phyloP scores from a whole-genome alignment of 37 sponge, comb jelly and placozoan genomes.

The Ephydatia muelleri region DNA sequence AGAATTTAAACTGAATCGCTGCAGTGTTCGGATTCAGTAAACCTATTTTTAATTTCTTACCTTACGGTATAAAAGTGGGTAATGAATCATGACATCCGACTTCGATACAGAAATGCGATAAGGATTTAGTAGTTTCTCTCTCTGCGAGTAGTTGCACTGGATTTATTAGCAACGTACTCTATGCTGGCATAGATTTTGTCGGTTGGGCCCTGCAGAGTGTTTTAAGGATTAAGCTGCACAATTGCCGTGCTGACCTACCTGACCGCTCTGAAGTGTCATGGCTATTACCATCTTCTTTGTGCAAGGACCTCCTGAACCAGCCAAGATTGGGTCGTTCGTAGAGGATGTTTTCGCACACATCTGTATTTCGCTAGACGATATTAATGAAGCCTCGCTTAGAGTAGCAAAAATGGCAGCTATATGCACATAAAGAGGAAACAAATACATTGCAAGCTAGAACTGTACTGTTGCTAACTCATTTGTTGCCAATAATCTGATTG shows the following conservation, averaged over 20 bases:
- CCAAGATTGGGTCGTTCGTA: slow-evolving; percentile 39
- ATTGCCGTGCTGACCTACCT: slow-evolving; percentile 36
- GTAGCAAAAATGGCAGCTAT: neutral
- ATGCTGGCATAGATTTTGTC: slow-evolving; percentile 62
- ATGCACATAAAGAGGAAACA: neutral
- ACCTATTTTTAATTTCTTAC: slow-evolving; percentile 31
- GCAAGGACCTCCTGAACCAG: slow-evolving; percentile 51
- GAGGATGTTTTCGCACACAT: slow-evolving; percentile 27
- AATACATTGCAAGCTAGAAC: neutral
- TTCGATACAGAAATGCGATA: slow-evolving; percentile 78
- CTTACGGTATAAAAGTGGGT: slow-evolving; percentile 57
- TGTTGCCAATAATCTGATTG: neutral
- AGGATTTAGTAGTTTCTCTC: slow-evolving; percentile 76
- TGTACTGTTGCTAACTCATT: neutral
- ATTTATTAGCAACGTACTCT: slow-evolving; percentile 44
- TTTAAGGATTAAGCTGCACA: neutral
- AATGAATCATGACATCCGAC: slow-evolving; percentile 60
- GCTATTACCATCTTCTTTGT: slow-evolving; percentile 71
- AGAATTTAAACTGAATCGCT: neutral
- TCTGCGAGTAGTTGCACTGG: slow-evolving; percentile 2
- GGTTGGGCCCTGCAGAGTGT: slow-evolving; percentile 48
- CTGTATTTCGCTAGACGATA: slow-evolving; percentile 76
- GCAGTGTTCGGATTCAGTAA: neutral
- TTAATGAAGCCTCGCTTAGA: slow-evolving; percentile 34
- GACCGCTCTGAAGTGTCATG: slow-evolving; percentile 68